phyloP scores from a whole-genome alignment of 2,113 vertebrate genomes.

The Nothobranchius furzeri region DNA sequence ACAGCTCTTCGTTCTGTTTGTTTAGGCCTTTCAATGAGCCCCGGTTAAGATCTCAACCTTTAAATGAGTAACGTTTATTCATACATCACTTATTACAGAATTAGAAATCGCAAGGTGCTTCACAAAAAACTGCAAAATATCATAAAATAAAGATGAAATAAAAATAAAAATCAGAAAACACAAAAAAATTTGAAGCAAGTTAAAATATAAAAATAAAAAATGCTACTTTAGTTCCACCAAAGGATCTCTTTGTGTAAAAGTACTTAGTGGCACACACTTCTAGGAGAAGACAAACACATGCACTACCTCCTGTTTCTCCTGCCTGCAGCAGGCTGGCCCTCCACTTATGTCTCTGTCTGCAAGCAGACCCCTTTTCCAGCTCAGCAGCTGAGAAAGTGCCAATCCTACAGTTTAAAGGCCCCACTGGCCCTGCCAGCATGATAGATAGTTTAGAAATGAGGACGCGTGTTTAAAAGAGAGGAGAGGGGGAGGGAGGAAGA shows the following conservation, averaged over 20 bases:
- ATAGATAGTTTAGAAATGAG: constrained; percentile 87
- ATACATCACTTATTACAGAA: no score
- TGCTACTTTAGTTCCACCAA: neutral
- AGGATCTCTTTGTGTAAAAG: no score
- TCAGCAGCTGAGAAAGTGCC: constrained; percentile 87
- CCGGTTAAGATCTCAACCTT: constrained; percentile 9
- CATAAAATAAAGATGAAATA: no score
- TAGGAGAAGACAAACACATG: constrained; percentile 23
- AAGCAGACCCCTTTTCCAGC: constrained; percentile 80
- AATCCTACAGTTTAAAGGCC: constrained; percentile 86
- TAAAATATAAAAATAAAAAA: no score
- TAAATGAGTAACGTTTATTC: constrained; percentile 11
- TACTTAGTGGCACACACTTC: no score
- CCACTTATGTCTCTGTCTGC: constrained; percentile 75
- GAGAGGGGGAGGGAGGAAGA: constrained; percentile 33
- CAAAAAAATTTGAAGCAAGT: neutral
- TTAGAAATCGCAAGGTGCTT: no score
- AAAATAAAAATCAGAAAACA: neutral
- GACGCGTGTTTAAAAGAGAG: constrained; percentile 80
- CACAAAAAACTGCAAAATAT: no score
- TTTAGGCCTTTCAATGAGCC: constrained; percentile 9
- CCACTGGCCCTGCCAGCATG: constrained; percentile 83
- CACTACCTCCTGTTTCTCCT: constrained; percentile 54
- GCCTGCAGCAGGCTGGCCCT: constrained; percentile 57
- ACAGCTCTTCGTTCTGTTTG: constrained; percentile 17